A percentile compares a stretch with the other conserved stretches of the same genome.
These are phyloP conservation scores for Colletes collaris DNA, from an alignment of 2,888 invertebrate species.

Conservation along the genomic window DNA sequence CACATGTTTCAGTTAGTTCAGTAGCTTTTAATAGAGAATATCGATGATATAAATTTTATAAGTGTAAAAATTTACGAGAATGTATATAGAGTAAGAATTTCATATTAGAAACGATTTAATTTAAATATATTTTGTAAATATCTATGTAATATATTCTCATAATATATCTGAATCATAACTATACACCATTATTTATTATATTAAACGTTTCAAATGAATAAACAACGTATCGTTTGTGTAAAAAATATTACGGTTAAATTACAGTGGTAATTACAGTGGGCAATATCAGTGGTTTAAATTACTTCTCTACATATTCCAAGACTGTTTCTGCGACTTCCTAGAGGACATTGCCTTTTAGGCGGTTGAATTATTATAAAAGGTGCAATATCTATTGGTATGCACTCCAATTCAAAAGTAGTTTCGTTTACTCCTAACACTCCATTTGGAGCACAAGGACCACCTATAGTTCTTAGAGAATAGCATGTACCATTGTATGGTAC, in stretches of 20 bases:
- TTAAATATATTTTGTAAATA: slow-evolving; percentile 53
- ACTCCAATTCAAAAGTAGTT: slow-evolving; percentile 85
- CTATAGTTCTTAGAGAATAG: slow-evolving; percentile 81
- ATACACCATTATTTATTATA: slow-evolving; percentile 12
- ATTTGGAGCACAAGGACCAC: slow-evolving; percentile 83
- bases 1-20: slow-evolving; percentile 12
- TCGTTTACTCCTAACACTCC: slow-evolving; percentile 86
- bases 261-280: too few relatives aligned
- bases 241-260: too few relatives aligned
- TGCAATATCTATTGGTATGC: slow-evolving; percentile 79
- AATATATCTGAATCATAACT: slow-evolving; percentile 27
- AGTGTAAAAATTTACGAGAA: neutral
- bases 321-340: slow-evolving; percentile 71
- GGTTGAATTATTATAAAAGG: slow-evolving; percentile 69
- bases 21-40: neutral
- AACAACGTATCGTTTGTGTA: neutral
- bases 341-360: slow-evolving; percentile 70
- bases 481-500: slow-evolving; percentile 84
- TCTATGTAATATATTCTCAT: slow-evolving; percentile 41
- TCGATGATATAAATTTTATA: slow-evolving; percentile 29
- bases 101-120: slow-evolving; percentile 5
- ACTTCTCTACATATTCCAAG: slow-evolving; percentile 69
- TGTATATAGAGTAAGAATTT: slow-evolving; percentile 25
- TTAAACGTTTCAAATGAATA: neutral
- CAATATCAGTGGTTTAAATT: slow-evolving; percentile 1